A percentile compares a stretch with the other conserved stretches of the same genome.
phyloP scores from a whole-genome alignment of 1,140 invertebrate species.

The Episyrphus balteatus region DNA sequence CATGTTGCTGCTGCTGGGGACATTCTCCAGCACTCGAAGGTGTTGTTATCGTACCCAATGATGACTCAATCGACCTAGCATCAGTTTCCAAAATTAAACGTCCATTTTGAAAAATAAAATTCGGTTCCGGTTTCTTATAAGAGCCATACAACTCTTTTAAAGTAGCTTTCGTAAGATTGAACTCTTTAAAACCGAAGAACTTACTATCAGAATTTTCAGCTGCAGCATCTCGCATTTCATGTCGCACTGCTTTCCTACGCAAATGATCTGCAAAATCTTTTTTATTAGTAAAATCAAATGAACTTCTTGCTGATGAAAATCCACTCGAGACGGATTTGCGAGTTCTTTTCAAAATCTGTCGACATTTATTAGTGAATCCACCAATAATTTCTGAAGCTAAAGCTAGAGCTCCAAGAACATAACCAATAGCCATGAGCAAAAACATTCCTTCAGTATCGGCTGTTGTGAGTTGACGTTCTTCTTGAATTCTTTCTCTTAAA shows the following conservation, averaged over 20 bases:
- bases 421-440: conserved; percentile 54
- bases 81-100: conserved; percentile 9
- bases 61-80: conserved; percentile 1
- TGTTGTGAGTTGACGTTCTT: conserved; percentile 56
- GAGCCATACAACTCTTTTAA: conserved; percentile 24
- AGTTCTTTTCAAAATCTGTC: conserved; percentile 25
- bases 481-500: conserved; percentile 34
- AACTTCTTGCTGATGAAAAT: conserved; percentile 21
- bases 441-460: conserved; percentile 72
- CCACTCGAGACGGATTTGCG: conserved; percentile 20
- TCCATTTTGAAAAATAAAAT: conserved; percentile 6
- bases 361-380: conserved; percentile 48
- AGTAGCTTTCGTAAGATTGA: conserved; percentile 27
- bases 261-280: conserved; percentile 9
- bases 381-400: conserved; percentile 50
- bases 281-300: background rate
- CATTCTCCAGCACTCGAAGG: background rate
- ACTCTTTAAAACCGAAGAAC: conserved; percentile 24
- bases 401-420: conserved; percentile 44
- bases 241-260: conserved; percentile 12
- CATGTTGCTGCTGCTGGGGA: no score
- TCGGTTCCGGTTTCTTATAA: conserved; percentile 9
- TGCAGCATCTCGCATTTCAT: conserved; percentile 5
- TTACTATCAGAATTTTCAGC: conserved; percentile 14
- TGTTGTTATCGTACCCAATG: no score